phyloP scores from a whole-genome alignment of 2,113 vertebrate species.

The Nibea coibor region DNA sequence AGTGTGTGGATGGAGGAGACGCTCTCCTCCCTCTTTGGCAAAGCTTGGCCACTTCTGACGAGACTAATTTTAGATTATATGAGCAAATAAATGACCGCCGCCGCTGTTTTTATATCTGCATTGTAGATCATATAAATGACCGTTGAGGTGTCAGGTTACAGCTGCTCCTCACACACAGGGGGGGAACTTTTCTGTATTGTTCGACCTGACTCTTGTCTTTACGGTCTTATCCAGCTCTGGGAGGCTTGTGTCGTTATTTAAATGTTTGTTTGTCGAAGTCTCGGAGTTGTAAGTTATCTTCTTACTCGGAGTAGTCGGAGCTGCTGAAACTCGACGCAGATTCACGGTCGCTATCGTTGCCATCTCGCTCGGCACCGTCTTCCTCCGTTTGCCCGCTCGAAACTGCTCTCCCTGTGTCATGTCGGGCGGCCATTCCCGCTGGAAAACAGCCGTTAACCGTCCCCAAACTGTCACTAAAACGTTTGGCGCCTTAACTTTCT shows the following conservation, averaged over 20 bases:
- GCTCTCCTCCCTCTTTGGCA: constrained; percentile 19
- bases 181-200: not conserved
- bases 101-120: not conserved
- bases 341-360: constrained; percentile 47
- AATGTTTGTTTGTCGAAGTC: not conserved
- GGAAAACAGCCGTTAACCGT: too few species aligned
- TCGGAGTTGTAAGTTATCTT: not conserved
- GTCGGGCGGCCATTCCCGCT: constrained; percentile 49
- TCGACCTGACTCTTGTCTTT: not conserved
- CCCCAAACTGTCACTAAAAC: too few species aligned
- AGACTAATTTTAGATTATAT: not conserved
- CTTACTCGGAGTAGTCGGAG: constrained; percentile 81
- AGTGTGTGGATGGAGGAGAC: not conserved
- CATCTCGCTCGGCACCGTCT: constrained; percentile 17
- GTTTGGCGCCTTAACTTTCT: not conserved
- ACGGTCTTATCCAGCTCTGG: not conserved
- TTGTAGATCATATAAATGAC: not conserved
- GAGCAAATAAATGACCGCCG: not conserved
- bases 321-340: constrained; percentile 68
- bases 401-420: not conserved
- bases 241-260: fast-evolving
- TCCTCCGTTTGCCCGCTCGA: not conserved
- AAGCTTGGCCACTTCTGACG: not conserved
- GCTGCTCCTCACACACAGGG: not conserved
- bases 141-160: not conserved